Percentiles rank a stretch among this genome's conserved stretches.
phyloP scores from a whole-genome alignment of 2,113 vertebrate genomes.

The Pelodiscus sinensis region DNA sequence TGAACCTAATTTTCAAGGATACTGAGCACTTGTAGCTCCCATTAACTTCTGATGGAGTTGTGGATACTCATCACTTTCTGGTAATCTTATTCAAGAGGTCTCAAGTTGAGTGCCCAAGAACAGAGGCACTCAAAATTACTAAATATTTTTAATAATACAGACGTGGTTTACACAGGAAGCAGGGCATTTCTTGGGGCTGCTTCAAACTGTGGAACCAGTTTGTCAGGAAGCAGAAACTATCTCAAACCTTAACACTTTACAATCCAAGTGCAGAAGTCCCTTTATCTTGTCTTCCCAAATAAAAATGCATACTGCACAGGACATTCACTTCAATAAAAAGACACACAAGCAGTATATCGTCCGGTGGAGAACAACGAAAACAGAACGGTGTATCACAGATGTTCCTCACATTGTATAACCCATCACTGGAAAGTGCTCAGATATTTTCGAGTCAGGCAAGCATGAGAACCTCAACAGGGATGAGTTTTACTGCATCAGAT shows the following conservation, averaged over 20 bases:
- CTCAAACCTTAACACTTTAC: rapidly evolving
- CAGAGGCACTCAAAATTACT: neutral
- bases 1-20: neutral
- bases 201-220: rapidly evolving
- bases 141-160: neutral
- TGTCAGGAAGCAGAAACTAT: neutral
- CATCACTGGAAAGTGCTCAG: rapidly evolving
- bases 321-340: neutral
- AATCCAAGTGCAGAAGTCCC: rapidly evolving
- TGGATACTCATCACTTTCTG: neutral
- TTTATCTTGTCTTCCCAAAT: neutral
- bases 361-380: neutral
- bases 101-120: neutral
- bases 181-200: neutral
- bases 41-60: neutral
- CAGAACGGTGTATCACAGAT: neutral
- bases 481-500: neutral
- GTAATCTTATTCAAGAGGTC: neutral
- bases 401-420: neutral
- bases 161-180: neutral
- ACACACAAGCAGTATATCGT: neutral
- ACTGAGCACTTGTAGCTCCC: neutral
- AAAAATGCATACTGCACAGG: neutral
- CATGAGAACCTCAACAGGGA: rapidly evolving
- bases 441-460: neutral